Conservation (phyloP, 1,140 invertebrate genomes). For the Euwallacea fornicatus region DNA sequence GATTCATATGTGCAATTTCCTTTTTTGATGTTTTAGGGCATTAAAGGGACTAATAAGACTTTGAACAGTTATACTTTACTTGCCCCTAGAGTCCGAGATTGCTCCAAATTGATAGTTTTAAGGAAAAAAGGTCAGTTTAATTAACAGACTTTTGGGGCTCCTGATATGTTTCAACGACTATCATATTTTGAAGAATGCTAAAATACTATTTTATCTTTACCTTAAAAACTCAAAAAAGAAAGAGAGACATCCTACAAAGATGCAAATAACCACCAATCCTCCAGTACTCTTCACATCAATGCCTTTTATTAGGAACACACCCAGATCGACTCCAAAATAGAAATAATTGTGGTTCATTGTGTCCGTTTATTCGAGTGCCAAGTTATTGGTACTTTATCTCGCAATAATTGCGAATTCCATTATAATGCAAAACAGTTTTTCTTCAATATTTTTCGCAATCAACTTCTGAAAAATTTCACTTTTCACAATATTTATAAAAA, state of each 20-base stretch:
- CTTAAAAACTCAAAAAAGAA: conserved; percentile 52
- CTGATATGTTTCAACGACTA: too few species aligned
- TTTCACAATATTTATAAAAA: neutral
- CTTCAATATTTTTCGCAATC: too few species aligned
- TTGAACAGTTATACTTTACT: too few species aligned
- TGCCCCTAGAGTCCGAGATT: too few species aligned
- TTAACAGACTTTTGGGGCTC: too few species aligned
- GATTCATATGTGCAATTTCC: neutral
- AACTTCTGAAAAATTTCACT: neutral
- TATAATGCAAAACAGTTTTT: too few species aligned
- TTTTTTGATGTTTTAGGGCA: neutral
- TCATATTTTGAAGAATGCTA: too few species aligned
- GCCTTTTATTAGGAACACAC: conserved; percentile 49
- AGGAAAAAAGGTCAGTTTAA: too few species aligned
- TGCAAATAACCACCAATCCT: conserved; percentile 46
- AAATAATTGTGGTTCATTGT: conserved; percentile 43
- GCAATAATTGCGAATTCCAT: too few species aligned
- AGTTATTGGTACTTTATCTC: conserved; percentile 15
- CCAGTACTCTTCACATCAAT: conserved; percentile 42
- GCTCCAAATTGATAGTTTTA: too few species aligned
- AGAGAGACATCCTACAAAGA: conserved; percentile 44
- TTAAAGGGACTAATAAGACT: too few species aligned
- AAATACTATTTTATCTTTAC: conserved; percentile 7
- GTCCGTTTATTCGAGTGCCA: neutral
- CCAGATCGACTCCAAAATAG: conserved; percentile 48